Evolutionary conservation across 2,888 invertebrate genomes (phyloP).

Genomic region (Lapara coniferarum): DNA sequence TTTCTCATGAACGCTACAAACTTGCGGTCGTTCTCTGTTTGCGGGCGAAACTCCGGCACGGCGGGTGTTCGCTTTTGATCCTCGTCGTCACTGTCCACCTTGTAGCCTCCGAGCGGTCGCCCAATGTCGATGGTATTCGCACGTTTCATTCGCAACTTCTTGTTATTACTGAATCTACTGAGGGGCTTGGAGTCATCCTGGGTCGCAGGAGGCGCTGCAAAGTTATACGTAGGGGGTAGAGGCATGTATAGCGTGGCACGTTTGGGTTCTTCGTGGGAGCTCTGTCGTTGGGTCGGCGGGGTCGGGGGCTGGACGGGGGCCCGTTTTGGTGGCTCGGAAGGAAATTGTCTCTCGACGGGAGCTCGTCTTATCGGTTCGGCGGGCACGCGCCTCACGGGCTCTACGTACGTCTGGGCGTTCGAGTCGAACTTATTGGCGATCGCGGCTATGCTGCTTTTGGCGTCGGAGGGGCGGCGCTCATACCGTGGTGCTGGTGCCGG

Average conservation of each 20-base stretch:
- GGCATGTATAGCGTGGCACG: slow-evolving; percentile 65
- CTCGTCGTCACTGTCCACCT: slow-evolving; percentile 77
- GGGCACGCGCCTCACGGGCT: slow-evolving; percentile 36
- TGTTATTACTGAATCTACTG: slow-evolving; percentile 82
- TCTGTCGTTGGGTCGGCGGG: slow-evolving; percentile 42
- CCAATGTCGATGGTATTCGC: slow-evolving; percentile 96
- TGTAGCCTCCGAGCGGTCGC: slow-evolving; percentile 85
- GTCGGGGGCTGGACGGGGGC: slow-evolving; percentile 30
- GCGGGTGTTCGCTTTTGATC: slow-evolving; percentile 58
- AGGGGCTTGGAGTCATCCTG: slow-evolving; percentile 69
- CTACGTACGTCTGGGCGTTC: slow-evolving; percentile 54
- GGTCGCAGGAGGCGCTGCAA: slow-evolving; percentile 62
- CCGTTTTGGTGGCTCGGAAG: slow-evolving; percentile 42
- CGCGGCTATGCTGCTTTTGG: slow-evolving; percentile 68
- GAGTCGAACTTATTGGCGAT: slow-evolving; percentile 73
- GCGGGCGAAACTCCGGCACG: slow-evolving; percentile 89
- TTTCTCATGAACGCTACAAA: slow-evolving; percentile 92
- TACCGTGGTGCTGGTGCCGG: slow-evolving; percentile 43
- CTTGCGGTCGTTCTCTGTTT: slow-evolving; percentile 93
- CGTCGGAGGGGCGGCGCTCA: slow-evolving; percentile 63
- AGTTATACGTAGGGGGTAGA: slow-evolving; percentile 73
- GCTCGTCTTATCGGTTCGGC: slow-evolving; percentile 45
- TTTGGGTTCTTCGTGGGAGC: slow-evolving; percentile 52
- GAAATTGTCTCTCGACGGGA: slow-evolving; percentile 65
- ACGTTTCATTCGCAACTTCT: slow-evolving; percentile 91